Base-by-base conservation (phyloP, 64 coral and sea anemone genomes). In the Platygyra sinensis region DNA sequence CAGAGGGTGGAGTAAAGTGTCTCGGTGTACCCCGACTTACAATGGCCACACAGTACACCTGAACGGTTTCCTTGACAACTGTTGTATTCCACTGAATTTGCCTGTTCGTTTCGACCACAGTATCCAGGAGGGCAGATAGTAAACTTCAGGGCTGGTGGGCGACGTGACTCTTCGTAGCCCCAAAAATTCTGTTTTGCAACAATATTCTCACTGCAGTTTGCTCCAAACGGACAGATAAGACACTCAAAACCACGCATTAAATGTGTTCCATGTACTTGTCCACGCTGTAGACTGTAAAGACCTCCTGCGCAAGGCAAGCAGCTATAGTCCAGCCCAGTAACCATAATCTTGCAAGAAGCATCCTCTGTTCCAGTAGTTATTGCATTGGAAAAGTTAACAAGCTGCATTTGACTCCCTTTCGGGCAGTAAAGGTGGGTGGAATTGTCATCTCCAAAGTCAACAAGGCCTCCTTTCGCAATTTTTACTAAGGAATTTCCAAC, bases 141-240 rank as follows among this genome's bases (percentile, higher is more conserved):
- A 60, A 95, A 95, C 16, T 54, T 51, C 1, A 95, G 61, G 31
- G 19, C 32, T 18, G 77, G 83, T 5, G 84, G 89, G 30, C 55
- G 60, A 10, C 65, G n/a, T 13, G 42, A 24, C 27, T 80, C 64
- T 74, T 77, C 18, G 76, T 82, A 91, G 6, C 93, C 93, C 82
- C 84, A 92, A 73, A 79, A 92, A 54, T 87, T 87, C 52, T 30
- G 19, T 52, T 79, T 92, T 52, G 90, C 73, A 31, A 10, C 46
- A 3, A 92, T 72, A 13, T 80, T 87, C 3, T 73, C 3, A 2
- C 65, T 63, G 52, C 90, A 92, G 20, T 32, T 61, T 38, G 91
- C 91, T 86, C 91, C 91, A 30, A 79, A 92, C 60, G 91, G 91
- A 60, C 91, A 92, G 24, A 75, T 75, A n/a, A 92, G 72, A 86